A percentile compares a stretch with the other conserved stretches of the same genome.
Conservation (phyloP, 2,113 vertebrate species). For the Pedionomus torquatus region DNA sequence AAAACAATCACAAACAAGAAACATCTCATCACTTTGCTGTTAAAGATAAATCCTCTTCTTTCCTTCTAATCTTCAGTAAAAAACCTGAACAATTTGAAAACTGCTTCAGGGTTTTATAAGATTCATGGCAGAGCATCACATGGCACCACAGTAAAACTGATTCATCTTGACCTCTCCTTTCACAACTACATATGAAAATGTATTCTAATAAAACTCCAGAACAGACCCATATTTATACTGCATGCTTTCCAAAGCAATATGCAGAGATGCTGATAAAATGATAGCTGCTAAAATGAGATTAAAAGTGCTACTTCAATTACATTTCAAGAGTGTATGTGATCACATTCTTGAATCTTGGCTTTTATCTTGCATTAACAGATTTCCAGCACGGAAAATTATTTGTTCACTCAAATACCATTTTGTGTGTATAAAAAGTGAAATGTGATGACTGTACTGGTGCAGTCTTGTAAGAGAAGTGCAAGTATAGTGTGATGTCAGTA, state of each 20-base stretch:
- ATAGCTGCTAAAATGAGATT: constrained; percentile 12
- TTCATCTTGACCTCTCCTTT: background rate
- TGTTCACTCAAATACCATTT: background rate
- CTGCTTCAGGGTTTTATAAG: background rate
- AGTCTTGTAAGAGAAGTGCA: background rate
- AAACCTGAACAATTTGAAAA: background rate
- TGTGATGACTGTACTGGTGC: background rate
- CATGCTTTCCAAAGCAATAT: background rate
- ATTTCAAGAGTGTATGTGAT: background rate
- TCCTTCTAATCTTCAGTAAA: background rate
- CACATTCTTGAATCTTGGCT: background rate
- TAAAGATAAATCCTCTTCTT: background rate
- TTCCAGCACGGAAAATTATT: background rate
- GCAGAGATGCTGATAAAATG: background rate
- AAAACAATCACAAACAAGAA: background rate
- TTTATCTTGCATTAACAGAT: background rate
- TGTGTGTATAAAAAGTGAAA: background rate
- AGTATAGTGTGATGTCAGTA: background rate
- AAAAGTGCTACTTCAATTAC: background rate
- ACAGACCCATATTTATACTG: background rate
- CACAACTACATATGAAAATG: background rate
- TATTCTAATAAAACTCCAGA: background rate
- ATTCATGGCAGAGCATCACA: background rate
- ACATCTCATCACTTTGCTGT: background rate
- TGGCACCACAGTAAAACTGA: background rate